Percentiles rank a stretch among this genome's conserved stretches.
Conservation (phyloP, 2,888 invertebrate genomes). For the Hirtodrosophila trivittata region DNA sequence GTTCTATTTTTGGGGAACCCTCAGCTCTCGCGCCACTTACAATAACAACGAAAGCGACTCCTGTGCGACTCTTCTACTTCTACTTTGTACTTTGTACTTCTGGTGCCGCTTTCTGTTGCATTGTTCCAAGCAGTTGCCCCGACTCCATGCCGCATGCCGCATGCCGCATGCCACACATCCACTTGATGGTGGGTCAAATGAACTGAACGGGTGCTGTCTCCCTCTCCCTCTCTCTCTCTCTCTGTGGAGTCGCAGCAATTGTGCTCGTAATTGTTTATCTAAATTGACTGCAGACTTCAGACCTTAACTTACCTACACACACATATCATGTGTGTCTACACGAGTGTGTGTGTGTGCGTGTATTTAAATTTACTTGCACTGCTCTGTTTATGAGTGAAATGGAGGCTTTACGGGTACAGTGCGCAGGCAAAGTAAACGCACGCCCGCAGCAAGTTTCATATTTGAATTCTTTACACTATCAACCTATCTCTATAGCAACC, state of each 20-base stretch:
- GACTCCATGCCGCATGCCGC: slow-evolving; percentile 13
- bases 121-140: too few relatives aligned
- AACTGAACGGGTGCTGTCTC: slow-evolving; percentile 58
- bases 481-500: too few relatives aligned
- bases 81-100: neutral
- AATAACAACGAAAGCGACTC: slow-evolving; percentile 41
- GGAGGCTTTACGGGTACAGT: slow-evolving; percentile 5
- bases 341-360: slow-evolving; percentile 5
- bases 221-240: slow-evolving; percentile 8
- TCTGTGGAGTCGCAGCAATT: slow-evolving; percentile 50
- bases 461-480: too few relatives aligned
- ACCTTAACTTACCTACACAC: slow-evolving; percentile 16
- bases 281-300: slow-evolving; percentile 70
- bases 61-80: too few relatives aligned
- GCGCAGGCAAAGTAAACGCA: slow-evolving; percentile 18
- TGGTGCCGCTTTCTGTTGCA: slow-evolving; percentile 49
- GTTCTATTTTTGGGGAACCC: slow-evolving; percentile 65
- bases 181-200: slow-evolving; percentile 71
- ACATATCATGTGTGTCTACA: slow-evolving; percentile 2
- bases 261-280: slow-evolving; percentile 75
- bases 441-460: neutral
- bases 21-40: slow-evolving; percentile 42
- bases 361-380: slow-evolving; percentile 37
- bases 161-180: slow-evolving; percentile 21
- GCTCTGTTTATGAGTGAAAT: slow-evolving; percentile 20